Percentiles rank a stretch among this genome's conserved stretches.
Evolutionary conservation across 2,888 invertebrate species (phyloP).

Genomic region (Lasioglossum pauxillum): DNA sequence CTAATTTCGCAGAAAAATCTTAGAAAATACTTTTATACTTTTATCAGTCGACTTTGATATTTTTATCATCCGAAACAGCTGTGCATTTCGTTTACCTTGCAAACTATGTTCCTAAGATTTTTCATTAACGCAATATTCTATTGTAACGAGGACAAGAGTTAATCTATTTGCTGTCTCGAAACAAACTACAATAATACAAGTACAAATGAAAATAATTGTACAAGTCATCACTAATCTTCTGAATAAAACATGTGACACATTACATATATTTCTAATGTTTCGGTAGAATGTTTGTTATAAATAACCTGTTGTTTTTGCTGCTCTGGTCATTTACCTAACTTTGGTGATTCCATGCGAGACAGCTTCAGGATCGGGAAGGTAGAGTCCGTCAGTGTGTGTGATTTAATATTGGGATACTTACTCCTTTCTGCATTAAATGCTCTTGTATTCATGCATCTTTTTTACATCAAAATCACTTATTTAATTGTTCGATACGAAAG

Average conservation of each 20-base stretch:
- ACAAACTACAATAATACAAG: neutral
- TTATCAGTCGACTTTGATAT: neutral
- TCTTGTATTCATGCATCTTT: conserved; percentile 81
- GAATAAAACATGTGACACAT: neutral
- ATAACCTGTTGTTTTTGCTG: conserved; percentile 77
- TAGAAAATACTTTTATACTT: conserved; percentile 15
- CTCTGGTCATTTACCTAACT: conserved; percentile 76
- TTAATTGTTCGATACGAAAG: conserved; percentile 66
- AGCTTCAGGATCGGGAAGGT: conserved; percentile 92
- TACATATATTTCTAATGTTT: conserved; percentile 17
- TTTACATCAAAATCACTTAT: conserved; percentile 64
- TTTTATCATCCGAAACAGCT: neutral
- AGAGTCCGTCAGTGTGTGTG: conserved; percentile 88
- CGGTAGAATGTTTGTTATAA: conserved; percentile 42
- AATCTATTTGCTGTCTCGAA: neutral
- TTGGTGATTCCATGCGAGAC: conserved; percentile 75
- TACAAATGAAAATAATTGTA: neutral
- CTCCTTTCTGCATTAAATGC: conserved; percentile 82
- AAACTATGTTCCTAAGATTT: conserved; percentile 21
- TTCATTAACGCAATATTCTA: conserved; percentile 3
- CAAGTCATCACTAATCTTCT: neutral
- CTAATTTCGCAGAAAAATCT: conserved; percentile 16
- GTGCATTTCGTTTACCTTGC: neutral
- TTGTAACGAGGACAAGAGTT: neutral
- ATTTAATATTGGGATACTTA: conserved; percentile 83